phyloP scores from a whole-genome alignment of 2,888 invertebrate species.

The Scotopteryx bipunctaria region DNA sequence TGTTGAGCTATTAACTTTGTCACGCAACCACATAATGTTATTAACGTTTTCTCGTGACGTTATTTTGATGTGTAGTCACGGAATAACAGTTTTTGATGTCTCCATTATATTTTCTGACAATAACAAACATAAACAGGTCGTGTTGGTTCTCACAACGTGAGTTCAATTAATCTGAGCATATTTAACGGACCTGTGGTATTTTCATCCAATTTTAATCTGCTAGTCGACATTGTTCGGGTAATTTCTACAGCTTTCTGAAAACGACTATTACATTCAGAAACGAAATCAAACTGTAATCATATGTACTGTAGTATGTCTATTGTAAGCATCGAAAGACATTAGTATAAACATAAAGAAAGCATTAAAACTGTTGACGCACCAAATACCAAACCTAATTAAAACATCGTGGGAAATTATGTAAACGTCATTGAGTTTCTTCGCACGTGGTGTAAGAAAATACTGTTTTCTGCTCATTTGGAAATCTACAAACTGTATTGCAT shows the following conservation, averaged over 20 bases:
- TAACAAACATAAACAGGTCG: neutral
- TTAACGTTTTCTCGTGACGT: slow-evolving; percentile 40
- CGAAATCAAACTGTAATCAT: too few species aligned
- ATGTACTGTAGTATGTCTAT: neutral
- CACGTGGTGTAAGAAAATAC: slow-evolving; percentile 39
- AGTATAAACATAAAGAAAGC: slow-evolving; percentile 21
- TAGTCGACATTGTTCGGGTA: too few species aligned
- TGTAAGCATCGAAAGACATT: slow-evolving; percentile 22
- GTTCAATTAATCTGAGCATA: neutral
- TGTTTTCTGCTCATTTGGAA: slow-evolving; percentile 16
- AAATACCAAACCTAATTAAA: slow-evolving; percentile 44
- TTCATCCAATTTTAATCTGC: too few species aligned
- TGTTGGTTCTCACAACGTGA: neutral
- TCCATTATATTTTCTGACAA: neutral
- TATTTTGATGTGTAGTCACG: slow-evolving; percentile 30
- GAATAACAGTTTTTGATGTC: slow-evolving; percentile 7
- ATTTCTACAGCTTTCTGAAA: too few species aligned
- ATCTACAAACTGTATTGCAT: too few species aligned
- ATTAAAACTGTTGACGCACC: slow-evolving; percentile 38
- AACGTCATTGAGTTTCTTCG: slow-evolving; percentile 37
- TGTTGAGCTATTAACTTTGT: slow-evolving; percentile 44
- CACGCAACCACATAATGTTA: slow-evolving; percentile 45
- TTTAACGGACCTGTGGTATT: neutral
- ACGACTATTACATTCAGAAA: too few species aligned
- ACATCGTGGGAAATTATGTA: slow-evolving; percentile 51